Evolutionary conservation across 2,888 invertebrate species (phyloP), one percentile per base, ranked within the genome.

Genomic region (Acleris laterana): DNA sequence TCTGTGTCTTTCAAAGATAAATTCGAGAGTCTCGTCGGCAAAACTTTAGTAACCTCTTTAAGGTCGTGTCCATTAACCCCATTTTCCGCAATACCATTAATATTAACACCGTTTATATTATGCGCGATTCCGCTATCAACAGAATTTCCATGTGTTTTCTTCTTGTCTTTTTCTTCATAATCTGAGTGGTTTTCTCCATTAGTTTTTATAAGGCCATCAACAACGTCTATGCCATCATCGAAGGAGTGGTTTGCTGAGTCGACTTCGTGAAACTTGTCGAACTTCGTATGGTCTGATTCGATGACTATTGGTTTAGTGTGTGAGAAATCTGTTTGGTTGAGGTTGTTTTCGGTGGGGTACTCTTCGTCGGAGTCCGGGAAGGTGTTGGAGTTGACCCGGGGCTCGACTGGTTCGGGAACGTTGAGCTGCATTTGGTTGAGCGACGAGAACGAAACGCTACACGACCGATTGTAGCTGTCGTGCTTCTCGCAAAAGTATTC

Each of bases 401-500:
- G 75, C 56, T 92, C 90, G 0, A 93, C 87, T 0, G 92, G 91
- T 20, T 88, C 90, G 0, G 93, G 93, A 0, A 92, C 90, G 51
- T 92, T 87, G 0, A 91, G 80, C 32, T 89, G 90, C 70, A 87
- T 81, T 65, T 90, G 90, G 70, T 87, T 91, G 9, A 93, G 80
- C 0, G 93, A 93, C 0, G 91, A 85, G 72, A 87, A 87, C 0
- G 93, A 93, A 0, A 92, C 88, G 71, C 85, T 90, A 73, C 86
- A 87, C 0, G 90, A 90, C 51, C 89, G 87, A 69, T 89, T 90
- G 77, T 89, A 90, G 42, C 87, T 80, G 71, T 93, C 89, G 74
- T 93, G 93, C 75, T 93, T 93, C 68, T 93, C 93, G 71, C 93
- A 93, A 74, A 83, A 88, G 71, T 93, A 93, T 71, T 93, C 93